phyloP scores from a whole-genome alignment of 2,797 vertebrate genomes.

The Megaceryle alcyon region DNA sequence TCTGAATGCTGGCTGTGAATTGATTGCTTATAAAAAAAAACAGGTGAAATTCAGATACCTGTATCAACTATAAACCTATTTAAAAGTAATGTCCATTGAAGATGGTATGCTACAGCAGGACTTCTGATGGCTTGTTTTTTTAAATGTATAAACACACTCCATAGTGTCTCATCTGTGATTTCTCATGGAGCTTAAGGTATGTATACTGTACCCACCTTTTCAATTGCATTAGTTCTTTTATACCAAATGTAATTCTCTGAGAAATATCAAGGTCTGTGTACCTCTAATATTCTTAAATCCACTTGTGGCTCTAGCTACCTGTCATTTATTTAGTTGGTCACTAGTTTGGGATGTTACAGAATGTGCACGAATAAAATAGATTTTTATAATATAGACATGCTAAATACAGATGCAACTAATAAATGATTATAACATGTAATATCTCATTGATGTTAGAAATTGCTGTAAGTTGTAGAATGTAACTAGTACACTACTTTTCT shows the following conservation, averaged over 20 bases:
- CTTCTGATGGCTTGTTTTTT: not conserved
- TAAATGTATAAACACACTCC: not conserved
- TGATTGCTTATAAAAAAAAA: not conserved
- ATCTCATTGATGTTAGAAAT: not conserved
- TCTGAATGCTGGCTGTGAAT: not conserved
- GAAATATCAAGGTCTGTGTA: not conserved
- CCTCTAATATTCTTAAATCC: not conserved
- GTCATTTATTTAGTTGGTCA: not conserved
- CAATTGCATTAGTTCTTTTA: not conserved
- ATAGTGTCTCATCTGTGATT: not conserved
- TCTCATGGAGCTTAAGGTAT: not conserved
- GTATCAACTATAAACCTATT: not conserved
- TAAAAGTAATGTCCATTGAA: not conserved
- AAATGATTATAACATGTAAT: not conserved
- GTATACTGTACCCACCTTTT: not conserved
- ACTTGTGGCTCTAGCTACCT: not conserved
- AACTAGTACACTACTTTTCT: not conserved
- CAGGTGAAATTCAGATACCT: not conserved
- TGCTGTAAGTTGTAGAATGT: not conserved
- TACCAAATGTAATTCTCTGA: not conserved
- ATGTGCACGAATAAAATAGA: not conserved
- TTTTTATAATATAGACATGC: too few species aligned
- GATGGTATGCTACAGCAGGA: not conserved
- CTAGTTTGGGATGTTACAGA: not conserved
- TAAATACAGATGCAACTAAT: not conserved